Conservation (phyloP, 2,797 vertebrate species). For the Protosalanx chinensis region DNA sequence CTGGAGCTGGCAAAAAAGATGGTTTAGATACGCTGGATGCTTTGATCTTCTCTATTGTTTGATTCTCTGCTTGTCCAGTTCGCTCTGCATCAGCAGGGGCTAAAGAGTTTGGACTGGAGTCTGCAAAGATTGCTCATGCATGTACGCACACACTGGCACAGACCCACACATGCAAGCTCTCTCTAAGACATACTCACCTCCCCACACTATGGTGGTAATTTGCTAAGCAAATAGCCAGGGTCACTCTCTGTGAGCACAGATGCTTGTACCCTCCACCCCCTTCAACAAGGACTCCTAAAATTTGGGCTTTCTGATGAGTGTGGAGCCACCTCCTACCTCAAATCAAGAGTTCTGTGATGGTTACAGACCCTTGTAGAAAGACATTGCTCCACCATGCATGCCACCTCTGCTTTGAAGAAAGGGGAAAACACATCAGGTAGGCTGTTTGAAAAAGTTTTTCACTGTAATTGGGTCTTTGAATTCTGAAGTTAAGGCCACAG, state of each 20-base stretch:
- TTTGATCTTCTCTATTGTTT: slow-evolving; percentile 53
- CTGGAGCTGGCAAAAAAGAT: slow-evolving; percentile 22
- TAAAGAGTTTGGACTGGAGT: slow-evolving; percentile 22
- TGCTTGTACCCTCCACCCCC: slow-evolving; percentile 18
- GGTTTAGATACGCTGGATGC: slow-evolving; percentile 26
- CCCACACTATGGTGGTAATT: slow-evolving; percentile 49
- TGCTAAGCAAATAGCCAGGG: slow-evolving; percentile 69
- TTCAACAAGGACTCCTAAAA: slow-evolving; percentile 26
- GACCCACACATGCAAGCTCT: not conserved
- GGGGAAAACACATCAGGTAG: not conserved
- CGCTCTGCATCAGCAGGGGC: slow-evolving; percentile 33
- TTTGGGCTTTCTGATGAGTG: not conserved
- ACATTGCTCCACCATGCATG: slow-evolving; percentile 3
- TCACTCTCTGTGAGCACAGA: slow-evolving; percentile 44
- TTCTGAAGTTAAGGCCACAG: not conserved
- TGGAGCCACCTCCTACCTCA: slow-evolving; percentile 5
- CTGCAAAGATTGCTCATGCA: slow-evolving; percentile 34
- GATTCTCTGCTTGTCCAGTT: slow-evolving; percentile 43
- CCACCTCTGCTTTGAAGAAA: slow-evolving; percentile 8
- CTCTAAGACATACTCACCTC: not conserved
- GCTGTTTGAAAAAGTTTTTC: not conserved
- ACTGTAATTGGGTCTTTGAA: slow-evolving; percentile 13
- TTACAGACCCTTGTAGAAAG: slow-evolving; percentile 2
- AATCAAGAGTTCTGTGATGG: slow-evolving; percentile 14
- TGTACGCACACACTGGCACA: slow-evolving; percentile 23